Conservation (phyloP, 2,113 vertebrate species). For the Lethenteron camtschaticum region DNA sequence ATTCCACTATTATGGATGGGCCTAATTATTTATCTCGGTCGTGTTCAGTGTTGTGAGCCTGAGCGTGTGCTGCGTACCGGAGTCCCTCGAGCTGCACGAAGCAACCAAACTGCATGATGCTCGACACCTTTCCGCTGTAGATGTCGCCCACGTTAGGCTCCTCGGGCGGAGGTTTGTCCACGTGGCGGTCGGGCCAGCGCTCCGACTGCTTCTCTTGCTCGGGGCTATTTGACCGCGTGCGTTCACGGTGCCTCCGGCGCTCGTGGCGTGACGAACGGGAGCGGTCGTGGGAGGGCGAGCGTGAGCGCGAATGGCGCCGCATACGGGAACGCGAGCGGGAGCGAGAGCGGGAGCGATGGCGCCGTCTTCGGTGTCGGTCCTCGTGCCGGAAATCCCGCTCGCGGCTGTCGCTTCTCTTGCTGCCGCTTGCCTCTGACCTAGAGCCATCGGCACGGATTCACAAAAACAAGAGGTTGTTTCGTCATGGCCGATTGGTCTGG, state of each 20-base stretch:
- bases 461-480: too few relatives aligned
- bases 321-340: conserved; percentile 42
- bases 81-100: conserved; percentile 92
- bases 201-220: conserved; percentile 17
- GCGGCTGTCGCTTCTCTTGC: too few relatives aligned
- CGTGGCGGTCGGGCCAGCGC: conserved; percentile 72
- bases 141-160: conserved; percentile 84
- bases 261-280: conserved; percentile 26
- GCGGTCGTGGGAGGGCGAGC: conserved; percentile 14
- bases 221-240: conserved; percentile 43
- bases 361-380: conserved; percentile 24
- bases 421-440: too few relatives aligned
- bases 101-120: conserved; percentile 97
- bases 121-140: conserved; percentile 88
- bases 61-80: conserved; percentile 28
- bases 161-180: conserved; percentile 71
- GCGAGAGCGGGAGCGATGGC: conserved; percentile 32
- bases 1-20: too few relatives aligned
- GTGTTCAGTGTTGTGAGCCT: too few relatives aligned
- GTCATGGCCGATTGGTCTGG: too few relatives aligned
- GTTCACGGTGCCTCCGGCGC: conserved; percentile 28
- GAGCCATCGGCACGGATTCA: too few relatives aligned
- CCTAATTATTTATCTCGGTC: too few relatives aligned
- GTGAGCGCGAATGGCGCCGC: background rate
- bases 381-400: too few relatives aligned